These are phyloP conservation scores for Rhinopomastus cyanomelas DNA, from an alignment of 2,113 vertebrate species.

Conservation along the genomic window DNA sequence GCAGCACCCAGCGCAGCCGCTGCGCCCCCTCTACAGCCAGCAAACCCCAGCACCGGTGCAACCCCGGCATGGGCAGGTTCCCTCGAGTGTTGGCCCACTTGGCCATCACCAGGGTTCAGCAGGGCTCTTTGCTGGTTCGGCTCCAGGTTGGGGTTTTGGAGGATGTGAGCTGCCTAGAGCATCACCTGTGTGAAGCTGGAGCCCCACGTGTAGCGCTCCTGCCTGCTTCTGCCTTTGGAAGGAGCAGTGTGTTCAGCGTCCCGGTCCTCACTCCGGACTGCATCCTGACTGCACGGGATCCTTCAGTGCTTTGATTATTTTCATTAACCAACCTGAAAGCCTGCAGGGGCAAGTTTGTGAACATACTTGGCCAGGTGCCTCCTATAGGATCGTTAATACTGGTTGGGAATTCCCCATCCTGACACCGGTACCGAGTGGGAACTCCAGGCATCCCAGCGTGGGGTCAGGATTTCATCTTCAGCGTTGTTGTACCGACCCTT, in stretches of 20 bases:
- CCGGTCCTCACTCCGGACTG: neutral
- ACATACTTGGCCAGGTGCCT: neutral
- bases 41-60: neutral
- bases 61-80: neutral
- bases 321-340: neutral
- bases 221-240: neutral
- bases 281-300: neutral
- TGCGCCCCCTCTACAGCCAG: neutral
- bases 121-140: neutral
- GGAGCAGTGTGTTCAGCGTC: rapidly evolving
- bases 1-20: neutral
- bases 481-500: neutral
- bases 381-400: neutral
- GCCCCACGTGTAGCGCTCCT: neutral
- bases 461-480: rapidly evolving
- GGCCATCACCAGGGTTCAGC: too few relatives aligned
- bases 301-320: neutral
- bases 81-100: too few relatives aligned
- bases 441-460: rapidly evolving
- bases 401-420: neutral
- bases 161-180: neutral
- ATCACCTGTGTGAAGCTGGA: neutral
- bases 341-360: neutral
- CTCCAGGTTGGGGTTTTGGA: neutral
- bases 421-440: rapidly evolving